These are phyloP conservation scores for Alosa sapidissima DNA, from an alignment of 2,797 vertebrate genomes.

Conservation along the genomic window DNA sequence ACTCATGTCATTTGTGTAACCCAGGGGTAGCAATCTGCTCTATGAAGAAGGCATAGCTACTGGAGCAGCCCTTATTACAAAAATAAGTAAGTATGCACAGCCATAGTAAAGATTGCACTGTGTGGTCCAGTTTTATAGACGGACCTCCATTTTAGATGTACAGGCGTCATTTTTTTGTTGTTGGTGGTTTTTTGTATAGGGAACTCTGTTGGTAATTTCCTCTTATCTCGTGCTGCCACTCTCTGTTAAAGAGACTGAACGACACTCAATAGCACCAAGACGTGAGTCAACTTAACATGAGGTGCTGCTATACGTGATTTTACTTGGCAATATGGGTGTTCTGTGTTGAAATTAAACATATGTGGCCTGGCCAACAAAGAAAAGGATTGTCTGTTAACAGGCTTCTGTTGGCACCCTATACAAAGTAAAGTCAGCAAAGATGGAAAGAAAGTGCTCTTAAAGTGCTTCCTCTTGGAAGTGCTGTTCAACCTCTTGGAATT, in stretches of 20 bases:
- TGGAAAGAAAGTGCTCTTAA: constrained; percentile 68
- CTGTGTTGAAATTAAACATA: background rate
- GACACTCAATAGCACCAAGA: constrained; percentile 3
- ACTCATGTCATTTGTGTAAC: background rate
- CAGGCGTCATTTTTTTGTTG: background rate
- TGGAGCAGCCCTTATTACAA: constrained; percentile 24
- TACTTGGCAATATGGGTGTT: constrained; percentile 10
- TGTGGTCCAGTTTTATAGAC: background rate
- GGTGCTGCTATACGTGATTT: background rate
- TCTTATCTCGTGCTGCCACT: background rate
- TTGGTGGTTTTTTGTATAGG: background rate
- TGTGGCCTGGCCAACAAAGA: constrained; percentile 10
- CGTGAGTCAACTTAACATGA: background rate
- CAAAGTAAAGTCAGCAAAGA: background rate
- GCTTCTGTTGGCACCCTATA: constrained; percentile 5
- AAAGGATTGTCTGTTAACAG: constrained; percentile 14
- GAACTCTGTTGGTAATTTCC: background rate
- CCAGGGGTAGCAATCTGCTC: constrained; percentile 16
- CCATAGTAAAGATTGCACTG: constrained; percentile 14
- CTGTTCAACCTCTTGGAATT: constrained; percentile 34
- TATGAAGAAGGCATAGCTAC: constrained; percentile 1
- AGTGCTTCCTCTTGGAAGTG: constrained; percentile 69
- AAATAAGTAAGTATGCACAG: constrained; percentile 21
- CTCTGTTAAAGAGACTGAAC: background rate
- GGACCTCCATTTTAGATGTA: constrained; percentile 6